Conservation (phyloP, 2,888 invertebrate species). For the Ormyrus thymus region DNA sequence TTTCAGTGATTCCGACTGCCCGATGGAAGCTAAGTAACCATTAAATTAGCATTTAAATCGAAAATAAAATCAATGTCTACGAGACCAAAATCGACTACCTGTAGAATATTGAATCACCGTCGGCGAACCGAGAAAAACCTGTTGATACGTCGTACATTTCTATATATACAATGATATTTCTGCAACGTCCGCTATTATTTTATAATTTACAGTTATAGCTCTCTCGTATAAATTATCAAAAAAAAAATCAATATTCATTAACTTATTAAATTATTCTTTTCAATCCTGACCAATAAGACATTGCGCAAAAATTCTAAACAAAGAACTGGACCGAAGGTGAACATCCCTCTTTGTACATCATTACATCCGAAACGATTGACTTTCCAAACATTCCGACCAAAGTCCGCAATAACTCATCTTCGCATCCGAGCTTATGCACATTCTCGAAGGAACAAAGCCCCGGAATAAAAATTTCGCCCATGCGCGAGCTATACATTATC, state of each 20-base stretch:
- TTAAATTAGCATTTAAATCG: constrained; percentile 50
- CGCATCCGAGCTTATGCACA: not conserved
- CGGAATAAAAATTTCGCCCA: too few relatives aligned
- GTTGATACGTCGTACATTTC: not conserved
- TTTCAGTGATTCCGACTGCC: constrained; percentile 20
- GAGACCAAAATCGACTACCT: constrained; percentile 29
- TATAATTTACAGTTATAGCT: not conserved
- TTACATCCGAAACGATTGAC: too few relatives aligned
- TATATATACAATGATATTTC: not conserved
- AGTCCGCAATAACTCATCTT: not conserved
- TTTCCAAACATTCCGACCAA: too few relatives aligned
- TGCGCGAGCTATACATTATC: too few relatives aligned
- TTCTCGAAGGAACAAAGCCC: too few relatives aligned
- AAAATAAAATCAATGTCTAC: constrained; percentile 42
- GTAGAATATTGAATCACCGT: constrained; percentile 15
- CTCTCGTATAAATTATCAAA: not conserved
- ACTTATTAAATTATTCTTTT: not conserved
- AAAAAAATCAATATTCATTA: not conserved
- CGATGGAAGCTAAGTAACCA: constrained; percentile 2
- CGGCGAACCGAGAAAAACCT: not conserved
- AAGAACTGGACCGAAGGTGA: too few relatives aligned
- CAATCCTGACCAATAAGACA: not conserved
- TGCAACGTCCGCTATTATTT: not conserved
- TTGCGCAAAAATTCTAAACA: too few relatives aligned
- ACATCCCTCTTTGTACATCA: too few relatives aligned